phyloP scores from a whole-genome alignment of 2,888 invertebrate species.

The Clanis bilineata region DNA sequence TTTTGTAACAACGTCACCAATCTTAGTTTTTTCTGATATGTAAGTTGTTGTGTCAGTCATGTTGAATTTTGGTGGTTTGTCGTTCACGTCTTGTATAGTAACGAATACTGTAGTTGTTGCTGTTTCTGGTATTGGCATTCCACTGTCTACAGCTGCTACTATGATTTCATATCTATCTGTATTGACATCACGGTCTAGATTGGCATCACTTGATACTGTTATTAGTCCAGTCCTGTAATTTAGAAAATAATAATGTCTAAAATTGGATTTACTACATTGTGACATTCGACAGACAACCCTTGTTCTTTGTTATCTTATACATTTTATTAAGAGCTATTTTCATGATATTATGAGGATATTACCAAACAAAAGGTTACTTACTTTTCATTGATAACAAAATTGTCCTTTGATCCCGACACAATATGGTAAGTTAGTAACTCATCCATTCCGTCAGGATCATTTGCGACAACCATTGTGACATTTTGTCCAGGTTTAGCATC shows the following conservation, averaged over 20 bases:
- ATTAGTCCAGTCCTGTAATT: conserved; percentile 84
- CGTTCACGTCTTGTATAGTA: conserved; percentile 89
- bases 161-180: conserved; percentile 86
- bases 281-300: neutral
- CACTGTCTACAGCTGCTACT: conserved; percentile 89
- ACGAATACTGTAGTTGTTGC: conserved; percentile 89
- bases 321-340: neutral
- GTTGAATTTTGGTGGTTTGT: conserved; percentile 90
- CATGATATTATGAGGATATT: conserved; percentile 19
- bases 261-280: neutral
- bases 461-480: conserved; percentile 87
- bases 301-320: neutral
- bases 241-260: too few relatives aligned
- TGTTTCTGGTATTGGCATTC: conserved; percentile 88
- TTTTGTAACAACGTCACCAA: conserved; percentile 84
- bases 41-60: conserved; percentile 85
- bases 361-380: conserved; percentile 51
- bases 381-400: conserved; percentile 88
- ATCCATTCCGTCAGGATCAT: conserved; percentile 90
- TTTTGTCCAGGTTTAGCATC: conserved; percentile 86
- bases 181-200: conserved; percentile 86
- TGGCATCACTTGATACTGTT: conserved; percentile 87
- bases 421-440: conserved; percentile 86
- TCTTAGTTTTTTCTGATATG: conserved; percentile 85
- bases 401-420: conserved; percentile 88